A percentile compares a stretch with the other conserved stretches of the same genome.
Conservation (phyloP, 2,888 invertebrate genomes). For the Rhodophaea formosa region DNA sequence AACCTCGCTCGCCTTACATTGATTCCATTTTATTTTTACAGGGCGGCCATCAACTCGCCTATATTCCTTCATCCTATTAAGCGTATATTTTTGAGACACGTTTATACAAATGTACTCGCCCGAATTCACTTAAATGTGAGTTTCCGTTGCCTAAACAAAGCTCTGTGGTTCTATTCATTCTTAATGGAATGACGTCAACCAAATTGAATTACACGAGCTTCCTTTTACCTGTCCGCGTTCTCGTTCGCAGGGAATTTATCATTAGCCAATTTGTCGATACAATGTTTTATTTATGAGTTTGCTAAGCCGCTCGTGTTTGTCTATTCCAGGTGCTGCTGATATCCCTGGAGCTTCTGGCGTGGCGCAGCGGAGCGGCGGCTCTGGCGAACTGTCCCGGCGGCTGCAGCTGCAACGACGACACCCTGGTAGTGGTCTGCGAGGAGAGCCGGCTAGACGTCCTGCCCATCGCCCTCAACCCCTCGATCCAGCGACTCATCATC, state of each 20-base stretch:
- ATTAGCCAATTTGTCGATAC: slow-evolving; percentile 22
- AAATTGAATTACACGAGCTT: slow-evolving; percentile 23
- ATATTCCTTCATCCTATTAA: slow-evolving; percentile 44
- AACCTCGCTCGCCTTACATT: slow-evolving; percentile 53
- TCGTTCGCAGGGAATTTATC: slow-evolving; percentile 9
- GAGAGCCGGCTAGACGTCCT: slow-evolving; percentile 93
- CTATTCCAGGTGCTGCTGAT: slow-evolving; percentile 68
- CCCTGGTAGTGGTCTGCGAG: slow-evolving; percentile 91
- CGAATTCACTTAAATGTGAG: slow-evolving; percentile 12
- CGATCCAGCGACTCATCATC: slow-evolving; percentile 91
- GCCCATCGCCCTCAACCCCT: slow-evolving; percentile 95
- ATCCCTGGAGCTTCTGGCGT: slow-evolving; percentile 60
- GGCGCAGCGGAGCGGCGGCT: slow-evolving; percentile 74
- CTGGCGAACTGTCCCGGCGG: slow-evolving; percentile 91
- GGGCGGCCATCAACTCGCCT: slow-evolving; percentile 52
- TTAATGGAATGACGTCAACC: slow-evolving; percentile 21
- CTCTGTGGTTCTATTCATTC: slow-evolving; percentile 21
- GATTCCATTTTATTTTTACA: slow-evolving; percentile 55
- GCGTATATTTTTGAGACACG: slow-evolving; percentile 39
- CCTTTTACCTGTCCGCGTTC: slow-evolving; percentile 9
- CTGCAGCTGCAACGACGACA: slow-evolving; percentile 94
- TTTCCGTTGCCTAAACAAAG: slow-evolving; percentile 22
- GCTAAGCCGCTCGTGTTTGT: slow-evolving; percentile 29
- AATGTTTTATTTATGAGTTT: slow-evolving; percentile 18
- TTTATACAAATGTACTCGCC: slow-evolving; percentile 24